Evolutionary conservation across 2,113 vertebrate species (phyloP), one percentile per base, ranked within the genome.

Genomic region (Tychaedon coryphoeus): DNA sequence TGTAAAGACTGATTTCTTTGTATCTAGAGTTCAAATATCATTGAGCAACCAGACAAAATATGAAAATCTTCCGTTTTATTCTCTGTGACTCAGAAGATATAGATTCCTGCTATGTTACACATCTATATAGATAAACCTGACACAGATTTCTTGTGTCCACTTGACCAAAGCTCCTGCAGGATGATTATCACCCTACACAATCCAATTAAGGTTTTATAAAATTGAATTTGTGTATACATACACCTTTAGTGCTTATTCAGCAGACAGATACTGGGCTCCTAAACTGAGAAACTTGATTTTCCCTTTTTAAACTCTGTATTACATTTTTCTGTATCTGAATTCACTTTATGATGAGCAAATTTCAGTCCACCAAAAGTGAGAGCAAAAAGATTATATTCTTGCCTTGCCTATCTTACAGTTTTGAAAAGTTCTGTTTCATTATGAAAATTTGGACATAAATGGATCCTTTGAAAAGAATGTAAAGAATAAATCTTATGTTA

Each of bases 381-480:
- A 90, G 19, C 16, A 56, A 67, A 79, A 86, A 33, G 12, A 33
- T 28, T 1, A 22, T 64, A 38, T 70, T 45, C 45, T 66, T 82
- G 56, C 31, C 15, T 76, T 58, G 14, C 34, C 23, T 62, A 9
- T 45, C 34, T 86, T 70, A 60, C 9, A 42, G 33, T 78, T 96
- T 93, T 73, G 29, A 80, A 86, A 93, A 90, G 6, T 81, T 61
- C 31, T 74, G 29, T 82, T 77, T 79, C 65, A 42, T 92, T 94
- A 92, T 3, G 22, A 96, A 96, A 93, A 95, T 92, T 94, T 91
- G 73, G 65, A 60, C n/a, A 96, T 80, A 93, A 95, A 95, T 36
- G n/a, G 20, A 86, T 74, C 28, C 50, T 94, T 95, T 83, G 91
- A 81, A 91, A 95, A 77, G 81, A 94, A 91, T 40, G 79, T 91